A percentile compares a stretch with the other conserved stretches of the same genome.
These are phyloP conservation scores for Drepana falcataria DNA, from an alignment of 2,888 invertebrate genomes.

Conservation along the genomic window DNA sequence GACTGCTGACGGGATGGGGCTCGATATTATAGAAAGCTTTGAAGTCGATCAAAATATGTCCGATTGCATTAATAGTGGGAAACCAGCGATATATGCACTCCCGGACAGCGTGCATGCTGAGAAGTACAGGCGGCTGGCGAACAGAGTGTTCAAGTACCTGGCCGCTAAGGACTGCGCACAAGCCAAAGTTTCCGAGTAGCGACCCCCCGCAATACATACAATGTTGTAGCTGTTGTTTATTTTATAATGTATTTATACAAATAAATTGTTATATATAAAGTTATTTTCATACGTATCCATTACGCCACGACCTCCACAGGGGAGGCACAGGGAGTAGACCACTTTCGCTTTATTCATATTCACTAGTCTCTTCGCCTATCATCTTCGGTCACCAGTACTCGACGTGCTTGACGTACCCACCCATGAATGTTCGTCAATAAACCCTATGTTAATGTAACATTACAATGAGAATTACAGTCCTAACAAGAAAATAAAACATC, in stretches of 20 bases:
- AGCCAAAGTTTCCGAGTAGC: conserved; percentile 45
- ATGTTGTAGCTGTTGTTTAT: conserved; percentile 44
- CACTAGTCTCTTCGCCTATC: no score
- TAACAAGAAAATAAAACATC: conserved; percentile 30
- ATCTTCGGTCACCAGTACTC: no score
- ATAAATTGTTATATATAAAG: conserved; percentile 37
- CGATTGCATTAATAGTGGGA: conserved; percentile 84
- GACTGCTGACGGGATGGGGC: conserved; percentile 82
- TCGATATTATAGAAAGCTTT: conserved; percentile 83
- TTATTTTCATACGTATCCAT: no score
- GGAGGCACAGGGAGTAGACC: no score
- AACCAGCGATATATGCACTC: conserved; percentile 84
- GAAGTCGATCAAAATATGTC: conserved; percentile 85
- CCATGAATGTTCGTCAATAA: no score
- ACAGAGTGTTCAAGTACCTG: conserved; percentile 67
- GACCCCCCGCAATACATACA: conserved; percentile 21
- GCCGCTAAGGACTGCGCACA: conserved; percentile 48
- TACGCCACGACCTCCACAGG: no score
- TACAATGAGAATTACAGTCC: no score
- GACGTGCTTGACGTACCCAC: no score
- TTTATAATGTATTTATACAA: conserved; percentile 43
- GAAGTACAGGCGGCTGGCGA: conserved; percentile 65
- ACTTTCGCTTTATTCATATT: no score
- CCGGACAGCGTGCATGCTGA: conserved; percentile 77
- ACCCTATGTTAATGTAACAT: no score